Percentiles rank a stretch among this genome's conserved stretches.
These are phyloP conservation scores for Lophura swinhoii DNA, from an alignment of 2,797 vertebrate genomes.

Conservation along the genomic window DNA sequence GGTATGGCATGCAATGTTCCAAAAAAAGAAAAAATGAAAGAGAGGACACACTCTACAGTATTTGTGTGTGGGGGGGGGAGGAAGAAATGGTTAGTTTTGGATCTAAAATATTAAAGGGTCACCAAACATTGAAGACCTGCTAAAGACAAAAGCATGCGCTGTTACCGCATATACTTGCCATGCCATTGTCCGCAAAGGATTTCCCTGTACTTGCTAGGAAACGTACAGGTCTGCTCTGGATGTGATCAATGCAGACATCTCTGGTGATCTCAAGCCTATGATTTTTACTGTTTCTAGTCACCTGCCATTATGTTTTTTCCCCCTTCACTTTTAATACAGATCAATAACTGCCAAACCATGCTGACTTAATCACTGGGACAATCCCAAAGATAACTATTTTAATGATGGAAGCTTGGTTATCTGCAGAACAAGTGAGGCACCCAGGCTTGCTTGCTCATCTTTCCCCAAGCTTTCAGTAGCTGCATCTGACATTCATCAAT, in stretches of 20 bases:
- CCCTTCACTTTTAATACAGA: not conserved
- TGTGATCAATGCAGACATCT: not conserved
- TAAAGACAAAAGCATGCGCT: constrained; percentile 1
- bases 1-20: not conserved
- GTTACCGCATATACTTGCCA: not conserved
- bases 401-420: too few relatives aligned
- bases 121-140: constrained; percentile 59
- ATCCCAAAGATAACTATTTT: not conserved
- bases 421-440: not conserved
- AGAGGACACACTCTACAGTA: constrained; percentile 52
- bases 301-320: not conserved
- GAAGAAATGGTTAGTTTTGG: constrained; percentile 27
- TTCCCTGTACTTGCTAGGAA: not conserved
- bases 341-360: not conserved
- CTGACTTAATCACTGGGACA: not conserved
- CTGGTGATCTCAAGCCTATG: rapidly evolving
- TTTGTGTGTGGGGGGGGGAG: not conserved
- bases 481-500: not conserved
- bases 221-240: not conserved
- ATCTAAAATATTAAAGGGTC: constrained; percentile 54
- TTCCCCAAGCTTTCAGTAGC: not conserved
- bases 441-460: not conserved
- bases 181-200: not conserved
- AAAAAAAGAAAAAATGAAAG: constrained; percentile 41
- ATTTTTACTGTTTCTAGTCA: not conserved